These are phyloP conservation scores for Pelvicachromis taeniatus DNA, from an alignment of 2,113 vertebrate genomes.

Conservation along the genomic window DNA sequence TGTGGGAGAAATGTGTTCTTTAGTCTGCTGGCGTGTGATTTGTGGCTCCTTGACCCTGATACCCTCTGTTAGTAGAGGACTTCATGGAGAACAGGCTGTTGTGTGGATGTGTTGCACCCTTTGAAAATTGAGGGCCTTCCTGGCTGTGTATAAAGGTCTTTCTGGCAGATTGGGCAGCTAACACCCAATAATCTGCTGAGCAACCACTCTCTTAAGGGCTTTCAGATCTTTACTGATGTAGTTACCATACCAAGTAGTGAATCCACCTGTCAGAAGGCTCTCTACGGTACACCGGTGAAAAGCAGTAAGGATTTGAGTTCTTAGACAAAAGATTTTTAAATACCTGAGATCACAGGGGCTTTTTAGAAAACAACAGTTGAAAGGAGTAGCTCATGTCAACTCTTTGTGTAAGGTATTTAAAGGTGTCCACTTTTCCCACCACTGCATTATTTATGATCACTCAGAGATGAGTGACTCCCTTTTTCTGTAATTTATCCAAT, in stretches of 20 bases:
- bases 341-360: not conserved
- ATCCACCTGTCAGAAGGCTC: not conserved
- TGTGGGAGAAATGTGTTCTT: not conserved
- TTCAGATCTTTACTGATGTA: not conserved
- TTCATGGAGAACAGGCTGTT: not conserved
- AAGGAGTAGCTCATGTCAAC: not conserved
- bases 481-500: not conserved
- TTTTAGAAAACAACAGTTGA: not conserved
- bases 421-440: not conserved
- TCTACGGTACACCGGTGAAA: not conserved
- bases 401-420: not conserved
- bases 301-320: not conserved
- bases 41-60: not conserved
- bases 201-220: not conserved
- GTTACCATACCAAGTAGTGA: not conserved
- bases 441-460: not conserved
- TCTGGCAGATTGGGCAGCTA: not conserved
- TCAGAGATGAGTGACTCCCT: not conserved
- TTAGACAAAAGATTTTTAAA: not conserved
- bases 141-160: not conserved
- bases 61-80: not conserved
- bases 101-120: not conserved
- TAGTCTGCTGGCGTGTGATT: not conserved
- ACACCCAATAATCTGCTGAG: not conserved
- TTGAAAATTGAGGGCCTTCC: not conserved